phyloP scores from a whole-genome alignment of 1,140 invertebrate species.

The Brachionus asplanchnoidis region DNA sequence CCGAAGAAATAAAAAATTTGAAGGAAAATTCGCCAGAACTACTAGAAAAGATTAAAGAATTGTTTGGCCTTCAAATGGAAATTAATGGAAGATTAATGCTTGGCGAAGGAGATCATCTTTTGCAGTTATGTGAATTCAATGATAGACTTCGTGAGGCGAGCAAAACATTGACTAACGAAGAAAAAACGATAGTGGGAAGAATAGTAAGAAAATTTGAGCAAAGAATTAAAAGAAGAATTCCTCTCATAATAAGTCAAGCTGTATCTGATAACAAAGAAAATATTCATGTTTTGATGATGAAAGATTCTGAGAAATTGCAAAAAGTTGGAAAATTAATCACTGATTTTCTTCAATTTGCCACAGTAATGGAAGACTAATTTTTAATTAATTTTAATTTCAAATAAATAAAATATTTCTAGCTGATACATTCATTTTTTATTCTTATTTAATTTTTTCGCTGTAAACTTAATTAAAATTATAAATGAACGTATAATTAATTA shows the following conservation, averaged over 20 bases:
- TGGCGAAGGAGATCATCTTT: neutral
- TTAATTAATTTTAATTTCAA: too few species aligned
- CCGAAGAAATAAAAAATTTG: neutral
- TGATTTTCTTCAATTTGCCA: neutral
- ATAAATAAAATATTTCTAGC: too few species aligned
- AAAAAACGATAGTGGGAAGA: neutral
- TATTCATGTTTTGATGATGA: neutral
- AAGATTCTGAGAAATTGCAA: neutral
- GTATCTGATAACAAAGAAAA: conserved; percentile 2
- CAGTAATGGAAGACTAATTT: neutral
- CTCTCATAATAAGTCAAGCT: neutral
- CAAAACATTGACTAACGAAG: neutral
- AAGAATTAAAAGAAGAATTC: neutral
- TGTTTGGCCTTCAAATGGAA: neutral
- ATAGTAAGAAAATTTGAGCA: neutral
- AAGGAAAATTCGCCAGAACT: neutral
- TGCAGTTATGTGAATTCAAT: conserved; percentile 14
- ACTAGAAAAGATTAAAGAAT: neutral
- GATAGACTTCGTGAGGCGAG: neutral
- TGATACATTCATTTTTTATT: too few species aligned
- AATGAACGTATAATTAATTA: too few species aligned
- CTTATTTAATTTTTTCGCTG: too few species aligned
- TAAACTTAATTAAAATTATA: too few species aligned
- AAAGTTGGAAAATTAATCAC: neutral
- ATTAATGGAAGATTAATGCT: neutral